Percentiles rank a stretch among this genome's conserved stretches.
phyloP scores from a whole-genome alignment of 2,113 vertebrate genomes.

The Mesembrinibis cayennensis region DNA sequence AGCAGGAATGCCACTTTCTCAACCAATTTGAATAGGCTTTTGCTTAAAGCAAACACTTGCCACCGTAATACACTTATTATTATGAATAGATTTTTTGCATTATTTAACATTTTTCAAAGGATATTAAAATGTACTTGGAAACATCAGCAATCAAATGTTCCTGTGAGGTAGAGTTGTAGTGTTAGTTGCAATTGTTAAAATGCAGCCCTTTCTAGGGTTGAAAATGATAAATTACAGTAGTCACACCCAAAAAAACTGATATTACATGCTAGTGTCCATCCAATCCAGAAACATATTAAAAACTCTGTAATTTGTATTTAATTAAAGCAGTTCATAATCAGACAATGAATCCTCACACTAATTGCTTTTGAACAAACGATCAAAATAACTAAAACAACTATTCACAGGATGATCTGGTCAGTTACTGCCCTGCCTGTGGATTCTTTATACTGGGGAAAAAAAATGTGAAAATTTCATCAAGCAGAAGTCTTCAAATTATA shows the following conservation, averaged over 20 bases:
- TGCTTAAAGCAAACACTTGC: constrained; percentile 28
- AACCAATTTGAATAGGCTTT: constrained; percentile 34
- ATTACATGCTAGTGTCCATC: not conserved
- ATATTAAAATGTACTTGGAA: constrained; percentile 10
- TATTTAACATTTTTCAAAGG: constrained; percentile 15
- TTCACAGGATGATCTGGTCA: not conserved
- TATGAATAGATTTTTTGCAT: not conserved
- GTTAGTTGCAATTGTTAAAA: not conserved
- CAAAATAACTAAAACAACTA: not conserved
- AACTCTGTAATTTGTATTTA: not conserved
- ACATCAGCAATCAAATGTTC: not conserved
- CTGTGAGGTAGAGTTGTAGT: not conserved
- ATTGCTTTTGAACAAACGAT: not conserved
- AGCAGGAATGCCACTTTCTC: constrained; percentile 10
- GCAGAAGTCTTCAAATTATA: not conserved
- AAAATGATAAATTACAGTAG: not conserved
- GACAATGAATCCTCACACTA: not conserved
- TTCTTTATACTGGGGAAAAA: not conserved
- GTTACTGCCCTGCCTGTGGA: not conserved
- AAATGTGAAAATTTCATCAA: not conserved
- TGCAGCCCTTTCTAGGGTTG: not conserved
- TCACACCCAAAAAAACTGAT: not conserved
- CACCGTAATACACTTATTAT: not conserved
- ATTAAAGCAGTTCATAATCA: not conserved
- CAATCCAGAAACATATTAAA: not conserved